Evolutionary conservation across 2,888 invertebrate species (phyloP).

Genomic region (Diarsia rubi): DNA sequence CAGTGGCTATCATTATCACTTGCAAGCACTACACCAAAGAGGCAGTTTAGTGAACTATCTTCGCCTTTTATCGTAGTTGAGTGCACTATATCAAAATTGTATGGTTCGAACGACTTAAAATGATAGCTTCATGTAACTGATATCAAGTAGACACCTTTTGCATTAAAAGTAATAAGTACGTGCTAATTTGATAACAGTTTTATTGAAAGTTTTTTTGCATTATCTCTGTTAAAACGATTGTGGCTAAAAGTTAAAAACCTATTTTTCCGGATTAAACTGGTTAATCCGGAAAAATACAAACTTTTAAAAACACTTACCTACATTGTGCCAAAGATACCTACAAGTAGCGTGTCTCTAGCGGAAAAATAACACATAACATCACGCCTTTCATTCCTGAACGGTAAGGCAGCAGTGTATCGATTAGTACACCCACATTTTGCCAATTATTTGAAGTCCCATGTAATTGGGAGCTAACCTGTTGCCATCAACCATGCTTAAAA

Average conservation of each 20-base stretch:
- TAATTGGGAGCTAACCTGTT: no score
- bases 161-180: constrained; percentile 10
- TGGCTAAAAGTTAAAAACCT: no score
- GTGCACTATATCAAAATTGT: not conserved
- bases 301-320: not conserved
- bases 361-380: no score
- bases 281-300: not conserved
- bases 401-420: no score
- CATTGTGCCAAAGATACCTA: no score
- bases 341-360: no score
- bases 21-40: not conserved
- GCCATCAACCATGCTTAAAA: no score
- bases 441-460: no score
- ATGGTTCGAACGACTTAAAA: not conserved
- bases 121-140: not conserved
- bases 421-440: no score
- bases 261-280: no score
- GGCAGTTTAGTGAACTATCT: not conserved
- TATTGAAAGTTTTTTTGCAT: constrained; percentile 18
- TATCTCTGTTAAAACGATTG: constrained; percentile 24
- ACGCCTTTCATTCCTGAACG: no score
- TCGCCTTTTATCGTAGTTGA: not conserved
- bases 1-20: not conserved
- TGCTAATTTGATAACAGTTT: constrained; percentile 45
- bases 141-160: constrained; percentile 18